These are phyloP conservation scores for Mallateleia sp. DNA, from an alignment of 2,888 invertebrate species.

Conservation along the genomic window DNA sequence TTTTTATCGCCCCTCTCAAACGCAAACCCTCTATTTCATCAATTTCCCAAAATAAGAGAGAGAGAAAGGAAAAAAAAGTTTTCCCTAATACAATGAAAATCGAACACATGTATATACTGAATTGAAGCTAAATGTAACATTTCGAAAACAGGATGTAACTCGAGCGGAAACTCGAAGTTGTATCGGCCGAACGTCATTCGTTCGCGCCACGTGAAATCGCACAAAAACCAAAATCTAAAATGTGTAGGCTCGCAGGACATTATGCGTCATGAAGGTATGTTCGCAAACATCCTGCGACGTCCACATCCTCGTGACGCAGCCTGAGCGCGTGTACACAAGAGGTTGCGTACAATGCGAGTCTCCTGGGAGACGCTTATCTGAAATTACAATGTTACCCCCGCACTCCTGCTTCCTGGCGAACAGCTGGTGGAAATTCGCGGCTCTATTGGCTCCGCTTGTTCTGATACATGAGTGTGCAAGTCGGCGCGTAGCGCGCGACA, in stretches of 20 bases:
- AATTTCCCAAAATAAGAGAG: no score
- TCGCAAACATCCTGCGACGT: conserved; percentile 82
- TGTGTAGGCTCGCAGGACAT: conserved; percentile 80
- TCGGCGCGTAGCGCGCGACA: conserved; percentile 66
- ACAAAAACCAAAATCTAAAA: conserved; percentile 57
- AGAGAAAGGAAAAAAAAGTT: no score
- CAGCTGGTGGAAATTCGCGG: conserved; percentile 83
- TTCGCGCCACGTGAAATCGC: conserved; percentile 12
- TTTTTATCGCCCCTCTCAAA: no score
- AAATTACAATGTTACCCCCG: conserved; percentile 89
- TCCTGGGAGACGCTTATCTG: conserved; percentile 89
- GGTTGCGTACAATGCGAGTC: conserved; percentile 87
- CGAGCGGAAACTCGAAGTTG: conserved; percentile 44
- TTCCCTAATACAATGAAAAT: no score
- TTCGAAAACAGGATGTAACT: conserved; percentile 40
- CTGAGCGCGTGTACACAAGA: conserved; percentile 72
- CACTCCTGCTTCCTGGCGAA: conserved; percentile 53
- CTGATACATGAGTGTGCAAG: conserved; percentile 67
- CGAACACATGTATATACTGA: no score
- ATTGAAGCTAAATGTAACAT: conserved; percentile 33
- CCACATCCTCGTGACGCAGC: conserved; percentile 70
- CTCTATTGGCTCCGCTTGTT: conserved; percentile 73
- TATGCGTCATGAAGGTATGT: conserved; percentile 75
- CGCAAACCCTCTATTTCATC: no score
- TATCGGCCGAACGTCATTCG: conserved; percentile 51